Evolutionary conservation across 2,888 invertebrate species (phyloP).

Genomic region (Melieria picta): DNA sequence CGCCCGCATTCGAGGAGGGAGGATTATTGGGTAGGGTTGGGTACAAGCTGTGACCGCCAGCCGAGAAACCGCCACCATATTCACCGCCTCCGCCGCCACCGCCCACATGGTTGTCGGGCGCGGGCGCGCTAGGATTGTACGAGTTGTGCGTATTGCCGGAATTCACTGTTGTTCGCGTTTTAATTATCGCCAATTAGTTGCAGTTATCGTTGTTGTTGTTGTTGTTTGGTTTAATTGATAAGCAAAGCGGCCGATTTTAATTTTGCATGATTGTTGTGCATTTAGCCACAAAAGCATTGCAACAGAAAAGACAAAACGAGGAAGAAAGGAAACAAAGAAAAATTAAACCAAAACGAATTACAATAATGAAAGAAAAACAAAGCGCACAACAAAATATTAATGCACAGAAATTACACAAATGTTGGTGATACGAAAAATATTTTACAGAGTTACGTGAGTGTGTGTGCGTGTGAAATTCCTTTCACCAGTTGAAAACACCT

Average conservation of each 20-base stretch:
- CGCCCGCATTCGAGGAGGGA: slow-evolving; percentile 45
- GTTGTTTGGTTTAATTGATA: background rate
- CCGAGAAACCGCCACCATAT: slow-evolving; percentile 62
- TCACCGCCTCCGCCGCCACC: slow-evolving; percentile 51
- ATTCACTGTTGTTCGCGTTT: slow-evolving; percentile 22
- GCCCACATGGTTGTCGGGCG: slow-evolving; percentile 43
- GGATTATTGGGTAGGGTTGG: slow-evolving; percentile 56
- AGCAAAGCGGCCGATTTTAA: slow-evolving; percentile 17
- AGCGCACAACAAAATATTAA: background rate
- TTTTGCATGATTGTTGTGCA: slow-evolving; percentile 13
- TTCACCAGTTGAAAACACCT: background rate
- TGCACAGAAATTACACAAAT: background rate
- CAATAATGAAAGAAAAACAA: background rate
- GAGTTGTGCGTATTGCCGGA: slow-evolving; percentile 52
- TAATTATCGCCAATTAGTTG: background rate
- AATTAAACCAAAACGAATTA: slow-evolving; percentile 17
- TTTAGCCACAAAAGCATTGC: slow-evolving; percentile 49
- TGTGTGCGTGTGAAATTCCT: background rate
- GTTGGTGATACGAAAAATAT: background rate
- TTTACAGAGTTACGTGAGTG: background rate
- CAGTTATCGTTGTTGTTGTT: background rate
- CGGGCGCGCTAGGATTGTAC: slow-evolving; percentile 54
- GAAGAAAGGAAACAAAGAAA: slow-evolving; percentile 33
- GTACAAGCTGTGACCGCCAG: slow-evolving; percentile 62
- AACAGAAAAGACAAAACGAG: slow-evolving; percentile 34